A percentile compares a stretch with the other conserved stretches of the same genome.
Evolutionary conservation across 2,888 invertebrate genomes (phyloP).

Genomic region (Embidobia sp.): DNA sequence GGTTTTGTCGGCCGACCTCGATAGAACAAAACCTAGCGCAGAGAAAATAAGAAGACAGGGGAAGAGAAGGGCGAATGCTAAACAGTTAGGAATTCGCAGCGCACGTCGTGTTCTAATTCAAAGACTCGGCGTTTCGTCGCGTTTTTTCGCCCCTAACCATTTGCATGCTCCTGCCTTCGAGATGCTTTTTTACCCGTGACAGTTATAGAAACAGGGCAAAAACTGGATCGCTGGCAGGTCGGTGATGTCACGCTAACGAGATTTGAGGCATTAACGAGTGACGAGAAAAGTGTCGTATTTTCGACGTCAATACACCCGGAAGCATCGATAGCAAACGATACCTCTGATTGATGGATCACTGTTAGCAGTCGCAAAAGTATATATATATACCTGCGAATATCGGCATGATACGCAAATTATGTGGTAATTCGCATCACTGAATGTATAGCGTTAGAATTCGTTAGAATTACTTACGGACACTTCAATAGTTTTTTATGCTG

Average conservation of each 20-base stretch:
- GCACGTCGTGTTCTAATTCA: conserved; percentile 45
- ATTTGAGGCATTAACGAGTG: conserved; percentile 29
- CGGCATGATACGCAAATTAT: conserved; percentile 11
- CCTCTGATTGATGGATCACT: conserved; percentile 19
- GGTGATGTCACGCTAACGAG: conserved; percentile 34
- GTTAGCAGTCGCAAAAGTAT: conserved; percentile 15
- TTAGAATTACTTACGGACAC: background rate
- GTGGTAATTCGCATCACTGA: conserved; percentile 2
- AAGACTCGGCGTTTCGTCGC: conserved; percentile 4
- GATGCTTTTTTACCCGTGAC: conserved; percentile 3
- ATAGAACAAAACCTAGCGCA: conserved; percentile 55
- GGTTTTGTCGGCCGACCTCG: conserved; percentile 60
- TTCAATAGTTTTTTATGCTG: background rate
- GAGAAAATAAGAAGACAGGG: conserved; percentile 54
- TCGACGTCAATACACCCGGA: background rate
- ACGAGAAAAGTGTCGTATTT: conserved; percentile 40
- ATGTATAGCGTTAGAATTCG: background rate
- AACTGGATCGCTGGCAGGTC: background rate
- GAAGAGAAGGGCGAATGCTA: conserved; percentile 58
- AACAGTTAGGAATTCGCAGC: conserved; percentile 70
- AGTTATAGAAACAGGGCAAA: conserved; percentile 26
- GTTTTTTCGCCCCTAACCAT: conserved; percentile 4
- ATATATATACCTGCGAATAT: conserved; percentile 15
- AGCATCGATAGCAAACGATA: background rate
- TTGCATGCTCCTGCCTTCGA: conserved; percentile 22